Evolutionary conservation across 2,113 vertebrate genomes (phyloP).

Genomic region (Rhegmatorhina hoffmannsi): DNA sequence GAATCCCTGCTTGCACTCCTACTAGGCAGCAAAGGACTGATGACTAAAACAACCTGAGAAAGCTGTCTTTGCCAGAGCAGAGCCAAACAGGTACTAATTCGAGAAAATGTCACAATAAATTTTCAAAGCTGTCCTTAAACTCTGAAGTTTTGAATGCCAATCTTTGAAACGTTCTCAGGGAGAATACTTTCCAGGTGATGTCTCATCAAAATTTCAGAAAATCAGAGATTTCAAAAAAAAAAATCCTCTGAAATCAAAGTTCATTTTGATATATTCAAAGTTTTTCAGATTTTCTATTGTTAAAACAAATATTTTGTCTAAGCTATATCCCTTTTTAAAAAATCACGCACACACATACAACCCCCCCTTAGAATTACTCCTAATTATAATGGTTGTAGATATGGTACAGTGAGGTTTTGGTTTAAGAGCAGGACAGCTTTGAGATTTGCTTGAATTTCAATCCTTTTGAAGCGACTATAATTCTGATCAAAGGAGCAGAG

Average conservation of each 20-base stretch:
- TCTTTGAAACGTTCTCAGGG: neutral
- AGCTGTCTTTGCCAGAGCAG: neutral
- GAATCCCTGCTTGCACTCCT: neutral
- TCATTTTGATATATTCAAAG: neutral
- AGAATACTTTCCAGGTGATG: neutral
- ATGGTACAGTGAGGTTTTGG: neutral
- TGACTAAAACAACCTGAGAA: neutral
- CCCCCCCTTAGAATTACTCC: neutral
- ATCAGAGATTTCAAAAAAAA: neutral
- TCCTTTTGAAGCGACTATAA: neutral
- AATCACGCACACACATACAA: neutral
- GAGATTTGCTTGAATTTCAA: neutral
- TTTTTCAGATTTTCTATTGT: neutral
- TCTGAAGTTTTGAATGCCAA: neutral
- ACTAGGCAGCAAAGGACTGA: neutral
- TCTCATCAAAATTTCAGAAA: neutral
- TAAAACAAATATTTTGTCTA: neutral
- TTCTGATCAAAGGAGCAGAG: neutral
- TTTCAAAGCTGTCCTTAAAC: slow-evolving; percentile 24
- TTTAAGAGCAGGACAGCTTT: neutral
- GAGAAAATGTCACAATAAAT: neutral
- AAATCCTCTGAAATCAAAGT: neutral
- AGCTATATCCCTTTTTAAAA: accelerated
- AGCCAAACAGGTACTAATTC: neutral
- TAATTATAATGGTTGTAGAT: neutral